Evolutionary conservation across 2,113 vertebrate species (phyloP).

Genomic region (Psephotus haematonotus): DNA sequence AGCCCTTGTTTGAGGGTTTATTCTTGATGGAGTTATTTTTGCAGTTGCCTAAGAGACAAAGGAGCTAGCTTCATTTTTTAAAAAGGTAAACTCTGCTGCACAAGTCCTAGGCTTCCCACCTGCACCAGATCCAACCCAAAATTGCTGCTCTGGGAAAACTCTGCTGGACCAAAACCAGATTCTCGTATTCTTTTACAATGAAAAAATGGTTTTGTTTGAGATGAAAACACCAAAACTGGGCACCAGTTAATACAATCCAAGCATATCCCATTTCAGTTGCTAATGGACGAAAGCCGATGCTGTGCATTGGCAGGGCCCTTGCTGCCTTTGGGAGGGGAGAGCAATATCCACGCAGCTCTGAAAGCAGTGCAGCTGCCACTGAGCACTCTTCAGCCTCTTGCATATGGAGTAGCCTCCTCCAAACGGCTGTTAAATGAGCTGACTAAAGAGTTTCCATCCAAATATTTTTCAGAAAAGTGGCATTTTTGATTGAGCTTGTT

Average conservation of each 20-base stretch:
- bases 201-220: not conserved
- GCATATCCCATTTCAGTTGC: not conserved
- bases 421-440: not conserved
- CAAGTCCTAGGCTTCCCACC: not conserved
- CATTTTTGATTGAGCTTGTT: not conserved
- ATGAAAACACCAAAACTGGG: not conserved
- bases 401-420: not conserved
- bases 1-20: slow-evolving; percentile 63
- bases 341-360: not conserved
- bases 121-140: not conserved
- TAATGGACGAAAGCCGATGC: fast-evolving
- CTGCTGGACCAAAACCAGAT: not conserved
- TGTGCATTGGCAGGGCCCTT: fast-evolving
- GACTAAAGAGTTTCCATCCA: not conserved
- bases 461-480: not conserved
- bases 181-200: not conserved
- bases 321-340: not conserved
- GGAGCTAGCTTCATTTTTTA: not conserved
- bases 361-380: not conserved
- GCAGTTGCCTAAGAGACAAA: slow-evolving; percentile 62
- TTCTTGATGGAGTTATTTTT: slow-evolving; percentile 60
- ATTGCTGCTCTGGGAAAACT: not conserved
- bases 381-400: not conserved
- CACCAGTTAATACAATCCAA: not conserved
- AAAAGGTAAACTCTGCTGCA: slow-evolving; percentile 15